Evolutionary conservation across 2,888 invertebrate species (phyloP).

Genomic region (Crossocerus cetratus): DNA sequence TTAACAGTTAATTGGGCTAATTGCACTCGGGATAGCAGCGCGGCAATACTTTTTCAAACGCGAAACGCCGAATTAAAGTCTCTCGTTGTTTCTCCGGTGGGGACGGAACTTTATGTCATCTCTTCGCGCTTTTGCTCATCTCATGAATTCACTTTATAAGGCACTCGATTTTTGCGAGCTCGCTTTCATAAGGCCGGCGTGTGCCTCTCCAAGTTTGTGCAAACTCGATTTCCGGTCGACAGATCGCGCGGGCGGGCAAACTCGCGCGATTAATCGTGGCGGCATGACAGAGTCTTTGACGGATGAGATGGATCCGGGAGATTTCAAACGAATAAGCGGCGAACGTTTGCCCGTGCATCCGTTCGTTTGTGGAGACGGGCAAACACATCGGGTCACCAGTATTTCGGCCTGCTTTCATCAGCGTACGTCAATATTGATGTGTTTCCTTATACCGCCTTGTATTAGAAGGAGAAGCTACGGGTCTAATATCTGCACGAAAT

Average conservation of each 20-base stretch:
- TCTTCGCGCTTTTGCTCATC: too few species aligned
- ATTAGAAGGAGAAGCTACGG: not conserved
- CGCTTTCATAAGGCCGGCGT: too few species aligned
- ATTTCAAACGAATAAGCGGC: not conserved
- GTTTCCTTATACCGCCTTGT: not conserved
- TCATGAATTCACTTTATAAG: too few species aligned
- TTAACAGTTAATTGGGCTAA: too few species aligned
- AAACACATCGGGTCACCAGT: not conserved
- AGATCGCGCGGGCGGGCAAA: not conserved
- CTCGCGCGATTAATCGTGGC: slow-evolving; percentile 2
- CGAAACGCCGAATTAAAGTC: too few species aligned
- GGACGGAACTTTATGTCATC: too few species aligned
- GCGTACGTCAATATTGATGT: not conserved
- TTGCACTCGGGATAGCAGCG: too few species aligned
- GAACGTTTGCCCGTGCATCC: not conserved
- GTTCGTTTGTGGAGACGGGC: not conserved
- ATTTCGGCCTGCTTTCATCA: not conserved
- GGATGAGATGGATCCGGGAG: too few species aligned
- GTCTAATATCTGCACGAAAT: not conserved
- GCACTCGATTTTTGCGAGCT: too few species aligned
- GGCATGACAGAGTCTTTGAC: not conserved
- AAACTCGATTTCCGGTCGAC: not conserved
- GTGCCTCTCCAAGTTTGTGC: not conserved
- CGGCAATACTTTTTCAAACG: too few species aligned
- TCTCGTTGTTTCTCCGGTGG: too few species aligned